Base-by-base conservation (phyloP, 2,888 invertebrate genomes). In the Hylaea fasciaria region DNA sequence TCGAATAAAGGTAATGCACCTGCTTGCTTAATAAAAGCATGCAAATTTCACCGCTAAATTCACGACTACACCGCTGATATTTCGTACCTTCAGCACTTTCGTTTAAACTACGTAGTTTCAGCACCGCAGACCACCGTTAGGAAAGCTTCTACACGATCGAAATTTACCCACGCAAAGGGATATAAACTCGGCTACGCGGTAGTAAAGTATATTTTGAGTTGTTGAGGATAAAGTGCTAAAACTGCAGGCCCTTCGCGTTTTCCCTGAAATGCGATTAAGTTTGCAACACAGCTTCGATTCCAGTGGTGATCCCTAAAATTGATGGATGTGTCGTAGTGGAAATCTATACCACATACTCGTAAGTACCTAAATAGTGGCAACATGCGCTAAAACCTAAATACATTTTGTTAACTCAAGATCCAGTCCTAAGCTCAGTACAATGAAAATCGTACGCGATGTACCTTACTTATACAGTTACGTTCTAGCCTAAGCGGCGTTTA, bases 221-320 rank as follows among this genome's bases (percentile, higher is more conserved):
- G 76, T 62, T 47, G 58, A 66, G 56, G 45, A 62, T 57, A 68
- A 71, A 70, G 71, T 72, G 78, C 79, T 83, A 77, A 85, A 84
- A 86, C 77, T 84, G 78, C 82, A 83, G 78, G 81, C 78, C 80
- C 78, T 85, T 82, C 77, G 79, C 74, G 77, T 73, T 77, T 76
- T 73, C 74, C 80, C 80, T 82, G 86, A 87, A 85, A 88, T 74
- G 74, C 73, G 78, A 77, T 78, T 77, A 72, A 64, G 64, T 43
- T 60, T 51, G 45, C 14, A 45, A 39, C 40, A n/a, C n/a, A n/a
- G n/a, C n/a, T n/a, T n/a, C n/a, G n/a, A n/a, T n/a, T n/a, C n/a
- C n/a, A n/a, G n/a, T n/a, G n/a, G n/a, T n/a, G n/a, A n/a, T n/a
- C n/a, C n/a, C n/a, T n/a, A n/a, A n/a, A n/a, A n/a, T n/a, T n/a